Conservation (phyloP, 1,140 invertebrate genomes). For the Brachionus rotundiformis region DNA sequence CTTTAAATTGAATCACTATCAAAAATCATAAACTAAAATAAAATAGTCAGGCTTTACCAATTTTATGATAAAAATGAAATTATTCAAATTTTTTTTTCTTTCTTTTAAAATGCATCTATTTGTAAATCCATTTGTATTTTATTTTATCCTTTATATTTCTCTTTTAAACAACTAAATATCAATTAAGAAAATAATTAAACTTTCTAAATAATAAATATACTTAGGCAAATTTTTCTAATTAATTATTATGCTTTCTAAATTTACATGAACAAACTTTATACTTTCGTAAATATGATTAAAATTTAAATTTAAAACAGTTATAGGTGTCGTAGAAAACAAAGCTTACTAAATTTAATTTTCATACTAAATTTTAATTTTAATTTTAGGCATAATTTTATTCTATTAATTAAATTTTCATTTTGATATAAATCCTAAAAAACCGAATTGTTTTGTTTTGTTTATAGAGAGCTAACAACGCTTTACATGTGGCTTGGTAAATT, state of each 20-base stretch:
- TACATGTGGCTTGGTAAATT: no score
- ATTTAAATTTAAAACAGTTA: conserved; percentile 12
- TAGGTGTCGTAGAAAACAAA: not conserved
- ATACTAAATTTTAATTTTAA: not conserved
- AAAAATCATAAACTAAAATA: no score
- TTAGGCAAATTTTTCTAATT: not conserved
- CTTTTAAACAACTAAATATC: no score
- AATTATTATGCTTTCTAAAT: not conserved
- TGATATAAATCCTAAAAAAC: no score
- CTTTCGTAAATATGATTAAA: not conserved
- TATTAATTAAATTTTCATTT: not conserved
- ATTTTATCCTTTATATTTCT: no score
- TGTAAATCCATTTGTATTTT: not conserved
- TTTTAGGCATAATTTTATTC: not conserved
- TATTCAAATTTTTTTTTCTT: no score
- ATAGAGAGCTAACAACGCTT: not conserved
- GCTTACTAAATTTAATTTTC: not conserved
- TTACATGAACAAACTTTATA: not conserved
- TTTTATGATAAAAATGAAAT: no score
- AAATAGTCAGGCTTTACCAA: no score
- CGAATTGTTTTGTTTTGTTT: not conserved
- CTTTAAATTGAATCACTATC: no score
- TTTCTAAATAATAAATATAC: not conserved
- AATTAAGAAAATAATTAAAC: not conserved
- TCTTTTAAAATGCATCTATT: no score